phyloP scores from a whole-genome alignment of 2,113 vertebrate species.

The Typhlomys cinereus region DNA sequence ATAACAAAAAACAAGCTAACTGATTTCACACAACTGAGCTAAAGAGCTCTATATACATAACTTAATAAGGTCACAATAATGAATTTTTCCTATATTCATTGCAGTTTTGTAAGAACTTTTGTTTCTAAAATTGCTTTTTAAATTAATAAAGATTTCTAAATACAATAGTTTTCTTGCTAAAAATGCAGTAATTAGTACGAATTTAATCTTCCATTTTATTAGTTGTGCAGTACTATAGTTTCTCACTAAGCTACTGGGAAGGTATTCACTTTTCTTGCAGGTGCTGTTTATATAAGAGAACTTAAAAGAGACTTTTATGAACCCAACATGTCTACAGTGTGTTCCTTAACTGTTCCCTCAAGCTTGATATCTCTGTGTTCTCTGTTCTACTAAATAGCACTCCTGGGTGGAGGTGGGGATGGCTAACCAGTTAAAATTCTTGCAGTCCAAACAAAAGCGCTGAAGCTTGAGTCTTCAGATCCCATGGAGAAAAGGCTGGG shows the following conservation, averaged over 20 bases:
- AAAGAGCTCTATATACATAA: slow-evolving; percentile 54
- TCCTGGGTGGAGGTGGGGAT: no score
- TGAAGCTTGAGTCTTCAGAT: no score
- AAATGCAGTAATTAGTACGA: slow-evolving; percentile 44
- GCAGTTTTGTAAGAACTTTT: slow-evolving; percentile 49
- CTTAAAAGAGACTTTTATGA: not conserved
- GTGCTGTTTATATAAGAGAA: slow-evolving; percentile 37
- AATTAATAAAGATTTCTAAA: slow-evolving; percentile 62
- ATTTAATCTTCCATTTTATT: slow-evolving; percentile 53
- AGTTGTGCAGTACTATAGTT: not conserved
- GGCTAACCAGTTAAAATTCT: no score
- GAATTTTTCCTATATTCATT: slow-evolving; percentile 45
- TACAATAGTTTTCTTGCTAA: slow-evolving; percentile 16
- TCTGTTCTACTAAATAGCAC: not conserved
- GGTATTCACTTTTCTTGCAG: slow-evolving; percentile 32
- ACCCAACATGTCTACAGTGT: not conserved
- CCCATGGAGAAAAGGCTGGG: no score
- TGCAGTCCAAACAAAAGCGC: no score
- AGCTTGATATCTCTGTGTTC: not conserved
- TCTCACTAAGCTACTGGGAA: slow-evolving; percentile 53
- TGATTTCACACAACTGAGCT: slow-evolving; percentile 47
- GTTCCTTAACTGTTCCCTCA: not conserved
- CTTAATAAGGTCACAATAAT: slow-evolving; percentile 56
- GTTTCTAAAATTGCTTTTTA: slow-evolving; percentile 61
- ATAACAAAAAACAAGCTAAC: not conserved